Conservation (phyloP, 2,888 invertebrate species). For the Drosophila emarginata region DNA sequence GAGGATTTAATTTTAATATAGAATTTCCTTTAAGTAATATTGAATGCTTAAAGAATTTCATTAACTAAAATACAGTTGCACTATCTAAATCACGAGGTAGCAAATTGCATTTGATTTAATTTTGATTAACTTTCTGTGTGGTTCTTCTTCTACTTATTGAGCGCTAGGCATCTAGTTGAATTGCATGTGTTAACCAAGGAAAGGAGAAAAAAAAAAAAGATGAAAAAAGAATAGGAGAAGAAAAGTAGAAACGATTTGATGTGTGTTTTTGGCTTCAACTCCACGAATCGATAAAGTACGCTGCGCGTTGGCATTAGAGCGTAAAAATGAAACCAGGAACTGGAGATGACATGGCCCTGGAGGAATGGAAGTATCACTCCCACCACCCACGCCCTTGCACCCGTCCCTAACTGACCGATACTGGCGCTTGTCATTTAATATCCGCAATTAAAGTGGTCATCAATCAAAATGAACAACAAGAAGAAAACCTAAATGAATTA, state of each 20-base stretch:
- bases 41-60: neutral
- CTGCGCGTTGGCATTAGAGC: slow-evolving; percentile 40
- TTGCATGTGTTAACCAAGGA: neutral
- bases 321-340: slow-evolving; percentile 40
- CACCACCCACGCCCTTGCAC: too few species aligned
- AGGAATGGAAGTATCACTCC: too few species aligned
- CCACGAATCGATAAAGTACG: slow-evolving; percentile 33
- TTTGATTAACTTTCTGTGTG: slow-evolving; percentile 50
- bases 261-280: neutral
- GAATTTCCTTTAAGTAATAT: neutral
- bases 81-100: slow-evolving; percentile 6
- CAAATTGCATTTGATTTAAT: slow-evolving; percentile 48
- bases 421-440: slow-evolving; percentile 81
- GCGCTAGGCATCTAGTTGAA: slow-evolving; percentile 15
- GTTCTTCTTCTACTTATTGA: neutral
- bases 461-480: slow-evolving; percentile 80
- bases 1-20: too few species aligned
- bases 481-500: slow-evolving; percentile 76
- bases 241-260: slow-evolving; percentile 8
- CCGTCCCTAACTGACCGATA: slow-evolving; percentile 30
- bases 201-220: neutral
- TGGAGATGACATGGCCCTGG: slow-evolving; percentile 2
- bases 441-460: slow-evolving; percentile 83
- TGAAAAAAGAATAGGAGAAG: neutral
- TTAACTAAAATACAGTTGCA: neutral